Evolutionary conservation across 2,797 vertebrate species (phyloP).

Genomic region (Sphenopsis melanotis): DNA sequence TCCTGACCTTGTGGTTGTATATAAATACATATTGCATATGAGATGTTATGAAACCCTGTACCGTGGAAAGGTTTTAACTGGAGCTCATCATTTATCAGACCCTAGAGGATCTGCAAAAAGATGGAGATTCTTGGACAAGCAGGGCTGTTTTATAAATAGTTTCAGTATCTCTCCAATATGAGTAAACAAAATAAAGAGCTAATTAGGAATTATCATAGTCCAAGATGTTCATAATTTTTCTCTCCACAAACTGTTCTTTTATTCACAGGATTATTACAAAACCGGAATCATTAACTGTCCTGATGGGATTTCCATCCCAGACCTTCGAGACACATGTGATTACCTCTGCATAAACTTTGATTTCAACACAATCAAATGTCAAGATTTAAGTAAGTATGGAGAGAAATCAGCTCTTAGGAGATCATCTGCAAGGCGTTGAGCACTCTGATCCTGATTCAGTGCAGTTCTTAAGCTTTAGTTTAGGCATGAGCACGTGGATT

Average conservation of each 20-base stretch:
- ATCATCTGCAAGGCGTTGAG: background rate
- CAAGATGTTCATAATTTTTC: background rate
- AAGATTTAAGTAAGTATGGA: conserved; percentile 80
- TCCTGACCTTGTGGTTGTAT: background rate
- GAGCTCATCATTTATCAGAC: background rate
- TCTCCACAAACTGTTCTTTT: background rate
- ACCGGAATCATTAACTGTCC: conserved; percentile 80
- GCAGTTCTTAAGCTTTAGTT: background rate
- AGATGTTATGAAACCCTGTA: background rate
- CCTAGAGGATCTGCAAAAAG: background rate
- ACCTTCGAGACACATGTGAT: conserved; percentile 82
- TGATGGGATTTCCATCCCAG: conserved; percentile 81
- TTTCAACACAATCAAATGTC: conserved; percentile 81
- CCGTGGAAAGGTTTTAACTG: background rate
- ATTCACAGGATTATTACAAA: conserved; percentile 80
- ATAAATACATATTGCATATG: background rate
- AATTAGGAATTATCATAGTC: background rate
- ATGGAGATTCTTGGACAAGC: background rate
- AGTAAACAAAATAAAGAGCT: background rate
- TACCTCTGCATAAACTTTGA: conserved; percentile 85
- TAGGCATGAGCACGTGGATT: background rate
- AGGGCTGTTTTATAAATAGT: background rate
- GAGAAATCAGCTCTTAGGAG: background rate
- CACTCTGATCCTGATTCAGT: background rate
- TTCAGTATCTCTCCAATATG: background rate